These are phyloP conservation scores for Bruchidius siliquastri DNA, from an alignment of 2,888 invertebrate genomes.

Conservation along the genomic window DNA sequence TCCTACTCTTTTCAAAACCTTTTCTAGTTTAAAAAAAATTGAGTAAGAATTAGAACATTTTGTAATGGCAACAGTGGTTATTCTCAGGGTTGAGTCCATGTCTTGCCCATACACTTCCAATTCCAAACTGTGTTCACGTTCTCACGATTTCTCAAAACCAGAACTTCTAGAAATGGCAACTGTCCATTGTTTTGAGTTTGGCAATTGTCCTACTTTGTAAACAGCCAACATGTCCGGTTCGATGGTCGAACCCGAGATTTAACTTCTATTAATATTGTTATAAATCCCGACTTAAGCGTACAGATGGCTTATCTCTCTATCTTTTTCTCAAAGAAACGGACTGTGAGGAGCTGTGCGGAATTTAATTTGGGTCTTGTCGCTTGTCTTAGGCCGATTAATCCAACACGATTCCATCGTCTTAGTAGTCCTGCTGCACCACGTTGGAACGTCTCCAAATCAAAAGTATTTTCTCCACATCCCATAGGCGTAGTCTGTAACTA, in stretches of 20 bases:
- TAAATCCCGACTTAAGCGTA: constrained; percentile 17
- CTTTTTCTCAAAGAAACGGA: constrained; percentile 8
- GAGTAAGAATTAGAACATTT: too few relatives aligned
- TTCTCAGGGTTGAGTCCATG: too few relatives aligned
- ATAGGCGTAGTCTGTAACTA: not conserved
- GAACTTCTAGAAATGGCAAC: too few relatives aligned
- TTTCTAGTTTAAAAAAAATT: too few relatives aligned
- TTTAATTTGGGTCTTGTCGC: constrained; percentile 37
- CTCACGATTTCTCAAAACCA: too few relatives aligned
- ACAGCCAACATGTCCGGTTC: not conserved
- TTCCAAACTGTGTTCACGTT: too few relatives aligned
- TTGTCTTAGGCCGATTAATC: constrained; percentile 32
- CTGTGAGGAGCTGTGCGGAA: constrained; percentile 30
- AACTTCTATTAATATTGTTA: constrained; percentile 28
- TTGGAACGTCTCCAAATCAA: constrained; percentile 24
- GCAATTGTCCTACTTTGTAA: not conserved
- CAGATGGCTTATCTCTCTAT: not conserved
- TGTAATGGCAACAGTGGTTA: too few relatives aligned
- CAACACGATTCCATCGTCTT: constrained; percentile 20
- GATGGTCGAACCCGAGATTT: not conserved
- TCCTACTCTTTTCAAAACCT: too few relatives aligned
- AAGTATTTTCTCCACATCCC: constrained; percentile 20
- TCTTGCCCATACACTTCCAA: too few relatives aligned
- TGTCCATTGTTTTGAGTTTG: too few relatives aligned
- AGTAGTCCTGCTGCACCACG: constrained; percentile 14